Evolutionary conservation across 2,797 vertebrate genomes (phyloP).

Genomic region (Thripadectes ignobilis): DNA sequence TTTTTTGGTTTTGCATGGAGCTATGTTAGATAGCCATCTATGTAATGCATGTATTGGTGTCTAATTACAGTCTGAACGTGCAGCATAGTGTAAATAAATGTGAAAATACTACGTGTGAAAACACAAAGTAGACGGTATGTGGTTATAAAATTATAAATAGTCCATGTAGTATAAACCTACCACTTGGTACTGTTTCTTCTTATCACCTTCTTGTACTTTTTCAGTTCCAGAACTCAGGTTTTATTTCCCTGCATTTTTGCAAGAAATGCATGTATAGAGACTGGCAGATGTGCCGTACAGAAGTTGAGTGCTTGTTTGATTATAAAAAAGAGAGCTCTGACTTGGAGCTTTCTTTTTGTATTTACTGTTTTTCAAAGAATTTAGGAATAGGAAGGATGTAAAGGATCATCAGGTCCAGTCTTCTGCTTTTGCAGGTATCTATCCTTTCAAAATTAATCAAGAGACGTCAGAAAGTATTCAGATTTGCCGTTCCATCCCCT

Average conservation of each 20-base stretch:
- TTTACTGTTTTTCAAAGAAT: not conserved
- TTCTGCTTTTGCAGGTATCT: not conserved
- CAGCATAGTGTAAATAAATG: not conserved
- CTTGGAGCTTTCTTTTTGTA: not conserved
- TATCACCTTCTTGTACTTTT: not conserved
- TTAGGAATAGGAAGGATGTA: not conserved
- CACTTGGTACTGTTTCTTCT: not conserved
- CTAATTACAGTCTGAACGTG: not conserved
- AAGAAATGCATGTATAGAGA: not conserved
- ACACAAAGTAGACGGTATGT: not conserved
- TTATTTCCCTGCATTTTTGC: not conserved
- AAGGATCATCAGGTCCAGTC: not conserved
- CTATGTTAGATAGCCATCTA: not conserved
- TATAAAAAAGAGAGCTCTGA: not conserved
- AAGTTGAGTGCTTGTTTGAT: not conserved
- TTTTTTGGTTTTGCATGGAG: slow-evolving; percentile 15
- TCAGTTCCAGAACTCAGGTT: not conserved
- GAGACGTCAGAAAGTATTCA: not conserved
- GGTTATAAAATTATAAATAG: not conserved
- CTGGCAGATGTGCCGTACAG: not conserved
- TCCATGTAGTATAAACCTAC: not conserved
- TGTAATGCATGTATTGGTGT: not conserved
- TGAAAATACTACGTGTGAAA: not conserved
- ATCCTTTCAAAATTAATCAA: not conserved
- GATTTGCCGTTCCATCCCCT: not conserved